Evolutionary conservation across 1,140 invertebrate genomes (phyloP).

Genomic region (Homarus americanus): DNA sequence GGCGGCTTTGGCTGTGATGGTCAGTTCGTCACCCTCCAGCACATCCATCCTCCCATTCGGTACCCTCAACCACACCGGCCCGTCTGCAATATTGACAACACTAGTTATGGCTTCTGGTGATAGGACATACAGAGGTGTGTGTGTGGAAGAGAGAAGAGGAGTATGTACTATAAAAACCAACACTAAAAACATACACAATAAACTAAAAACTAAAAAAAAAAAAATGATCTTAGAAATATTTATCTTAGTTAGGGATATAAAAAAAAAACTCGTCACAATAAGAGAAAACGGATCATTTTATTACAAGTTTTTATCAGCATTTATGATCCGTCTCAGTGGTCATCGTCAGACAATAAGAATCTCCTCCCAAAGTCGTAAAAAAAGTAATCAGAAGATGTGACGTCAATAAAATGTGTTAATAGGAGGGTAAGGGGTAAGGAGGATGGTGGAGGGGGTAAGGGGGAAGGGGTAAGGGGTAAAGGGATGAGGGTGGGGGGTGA

Average conservation of each 20-base stretch:
- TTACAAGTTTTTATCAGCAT: too few species aligned
- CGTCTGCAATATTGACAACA: background rate
- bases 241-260: background rate
- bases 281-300: too few species aligned
- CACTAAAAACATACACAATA: too few species aligned
- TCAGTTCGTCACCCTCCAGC: background rate
- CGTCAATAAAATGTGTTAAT: background rate
- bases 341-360: too few species aligned
- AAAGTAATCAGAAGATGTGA: background rate
- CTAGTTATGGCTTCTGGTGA: background rate
- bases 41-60: background rate
- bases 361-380: too few species aligned
- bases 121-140: background rate
- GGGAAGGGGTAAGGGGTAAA: background rate
- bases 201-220: too few species aligned
- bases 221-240: too few species aligned
- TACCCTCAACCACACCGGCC: constrained; percentile 19
- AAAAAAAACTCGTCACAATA: too few species aligned
- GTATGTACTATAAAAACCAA: background rate
- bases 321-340: too few species aligned
- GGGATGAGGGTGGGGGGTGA: background rate
- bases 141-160: background rate
- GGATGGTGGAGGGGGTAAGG: background rate
- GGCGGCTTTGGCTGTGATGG: constrained; percentile 4
- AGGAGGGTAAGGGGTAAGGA: background rate